Conservation (phyloP, 2,888 invertebrate genomes). For the Ectemnius cavifrons region DNA sequence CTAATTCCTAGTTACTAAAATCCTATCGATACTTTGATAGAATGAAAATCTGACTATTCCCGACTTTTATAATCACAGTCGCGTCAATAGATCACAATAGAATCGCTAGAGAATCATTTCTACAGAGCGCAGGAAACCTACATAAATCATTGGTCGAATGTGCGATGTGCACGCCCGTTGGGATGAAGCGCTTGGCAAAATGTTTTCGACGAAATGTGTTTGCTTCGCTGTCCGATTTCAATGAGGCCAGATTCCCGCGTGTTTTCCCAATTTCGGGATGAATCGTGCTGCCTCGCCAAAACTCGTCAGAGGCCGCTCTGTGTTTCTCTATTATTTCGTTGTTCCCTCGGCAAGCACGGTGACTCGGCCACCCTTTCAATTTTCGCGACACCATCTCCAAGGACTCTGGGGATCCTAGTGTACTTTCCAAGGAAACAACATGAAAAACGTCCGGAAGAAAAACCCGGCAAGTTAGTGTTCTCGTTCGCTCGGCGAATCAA, state of each 20-base stretch:
- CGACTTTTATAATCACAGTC: too few species aligned
- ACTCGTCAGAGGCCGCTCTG: too few species aligned
- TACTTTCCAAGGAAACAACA: conserved; percentile 30
- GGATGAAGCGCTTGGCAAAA: too few species aligned
- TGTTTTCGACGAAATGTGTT: conserved; percentile 5
- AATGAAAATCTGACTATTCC: too few species aligned
- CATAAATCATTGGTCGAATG: too few species aligned
- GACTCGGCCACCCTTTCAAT: conserved; percentile 50
- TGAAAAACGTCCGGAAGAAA: conserved; percentile 50
- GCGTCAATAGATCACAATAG: too few species aligned
- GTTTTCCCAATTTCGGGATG: conserved; percentile 24
- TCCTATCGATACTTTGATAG: too few species aligned
- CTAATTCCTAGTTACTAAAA: too few species aligned
- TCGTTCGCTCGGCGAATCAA: too few species aligned
- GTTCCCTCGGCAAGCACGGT: conserved; percentile 27
- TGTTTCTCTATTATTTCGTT: conserved; percentile 31
- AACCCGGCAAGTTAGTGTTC: background rate
- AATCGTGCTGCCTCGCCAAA: background rate
- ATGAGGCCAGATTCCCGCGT: conserved; percentile 11
- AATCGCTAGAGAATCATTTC: too few species aligned
- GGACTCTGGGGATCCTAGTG: conserved; percentile 25
- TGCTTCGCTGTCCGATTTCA: conserved; percentile 17
- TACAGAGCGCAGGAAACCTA: too few species aligned
- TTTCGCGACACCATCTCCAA: conserved; percentile 46
- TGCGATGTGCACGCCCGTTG: too few species aligned